Evolutionary conservation across 2,797 vertebrate species (phyloP), one percentile per base, ranked within the genome.

Genomic region (Myotis pilosus): DNA sequence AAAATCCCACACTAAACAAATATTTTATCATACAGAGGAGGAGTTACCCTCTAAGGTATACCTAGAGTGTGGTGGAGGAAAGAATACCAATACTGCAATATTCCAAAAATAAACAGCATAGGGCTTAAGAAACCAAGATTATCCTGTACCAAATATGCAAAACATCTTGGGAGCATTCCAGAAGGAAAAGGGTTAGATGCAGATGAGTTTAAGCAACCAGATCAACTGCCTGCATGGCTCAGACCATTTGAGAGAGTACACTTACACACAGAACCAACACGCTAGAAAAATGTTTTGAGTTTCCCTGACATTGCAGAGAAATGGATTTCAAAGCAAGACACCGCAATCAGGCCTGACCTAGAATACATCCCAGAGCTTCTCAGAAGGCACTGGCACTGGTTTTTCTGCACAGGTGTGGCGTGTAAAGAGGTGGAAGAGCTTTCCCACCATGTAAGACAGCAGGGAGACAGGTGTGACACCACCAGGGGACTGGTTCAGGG

Each of bases 1-100:
- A 41, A 82, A 94, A 19, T 87, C 81, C 64, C 94, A 96, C 55
- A 91, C 76, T 90, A 88, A 95, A 94, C 92, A 96, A 93, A 87
- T 91, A 97, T 74, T 91, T 93, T 64, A 82, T 41, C 38, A 89
- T 44, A 57, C n/a, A 66, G 47, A 71, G 60, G 69, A 92, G 33
- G 89, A 81, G 68, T 51, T 72, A 60, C 66, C 55, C 51, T 94
- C 66, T 62, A 49, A 89, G 68, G 30, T 33, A 15, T 87, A 64
- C 74, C 66, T 60, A 28, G 23, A 68, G 25, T 38, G 12, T n/a
- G 8, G 60, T 13, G 15, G 66, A 75, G 12, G 69, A 82, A 83
- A 76, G 25, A 80, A 41, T 28, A 57, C 82, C 76, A 89, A 87
- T 68, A 55, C 9, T 78, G 36, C 81, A 69, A 20, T 22, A 49